Evolutionary conservation across 1,140 invertebrate species (phyloP).

Genomic region (Agrypnia vestita): DNA sequence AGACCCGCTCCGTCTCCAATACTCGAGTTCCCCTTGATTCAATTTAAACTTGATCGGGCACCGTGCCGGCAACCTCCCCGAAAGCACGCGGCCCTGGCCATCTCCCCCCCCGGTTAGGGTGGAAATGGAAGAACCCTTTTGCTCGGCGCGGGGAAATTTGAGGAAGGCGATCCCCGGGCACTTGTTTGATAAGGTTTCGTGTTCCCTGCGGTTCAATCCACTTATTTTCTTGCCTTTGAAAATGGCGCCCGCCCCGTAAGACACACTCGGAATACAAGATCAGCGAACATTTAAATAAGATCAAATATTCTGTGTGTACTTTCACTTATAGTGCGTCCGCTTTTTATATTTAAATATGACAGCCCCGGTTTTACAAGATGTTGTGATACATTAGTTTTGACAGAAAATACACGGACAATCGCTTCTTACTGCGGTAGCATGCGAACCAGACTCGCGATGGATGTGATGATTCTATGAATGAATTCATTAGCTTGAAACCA

Average conservation of each 20-base stretch:
- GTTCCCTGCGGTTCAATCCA: constrained; percentile 26
- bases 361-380: too few species aligned
- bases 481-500: too few species aligned
- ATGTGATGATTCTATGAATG: too few species aligned
- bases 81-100: neutral
- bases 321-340: too few species aligned
- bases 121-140: neutral
- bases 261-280: constrained; percentile 17
- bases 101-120: neutral
- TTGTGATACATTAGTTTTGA: too few species aligned
- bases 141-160: constrained; percentile 20
- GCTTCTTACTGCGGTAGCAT: too few species aligned
- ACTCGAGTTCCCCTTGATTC: constrained; percentile 6
- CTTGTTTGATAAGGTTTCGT: constrained; percentile 25
- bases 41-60: constrained; percentile 14
- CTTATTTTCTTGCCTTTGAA: constrained; percentile 18
- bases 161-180: neutral
- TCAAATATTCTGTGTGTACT: too few species aligned
- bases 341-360: too few species aligned
- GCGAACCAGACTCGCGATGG: too few species aligned
- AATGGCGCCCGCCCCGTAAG: constrained; percentile 24
- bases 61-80: neutral
- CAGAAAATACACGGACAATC: too few species aligned
- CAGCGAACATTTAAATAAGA: neutral
- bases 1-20: neutral